Evolutionary conservation across 2,888 invertebrate species (phyloP).

Genomic region (Trissolcus japonicus): DNA sequence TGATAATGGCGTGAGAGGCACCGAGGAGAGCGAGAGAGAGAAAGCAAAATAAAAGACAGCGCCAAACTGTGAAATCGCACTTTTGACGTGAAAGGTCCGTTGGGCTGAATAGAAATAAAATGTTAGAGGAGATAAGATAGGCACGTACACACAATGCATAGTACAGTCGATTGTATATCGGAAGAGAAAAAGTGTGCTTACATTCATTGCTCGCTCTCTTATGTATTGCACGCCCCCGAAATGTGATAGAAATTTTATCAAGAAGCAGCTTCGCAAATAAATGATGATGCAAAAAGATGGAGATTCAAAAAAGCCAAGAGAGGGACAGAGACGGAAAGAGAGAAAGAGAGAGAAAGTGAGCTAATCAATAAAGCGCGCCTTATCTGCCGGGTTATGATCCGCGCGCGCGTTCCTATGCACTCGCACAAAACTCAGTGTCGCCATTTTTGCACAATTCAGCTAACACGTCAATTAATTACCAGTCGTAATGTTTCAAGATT

Average conservation of each 20-base stretch:
- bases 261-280: conserved; percentile 46
- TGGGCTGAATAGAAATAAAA: conserved; percentile 45
- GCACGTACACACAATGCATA: conserved; percentile 34
- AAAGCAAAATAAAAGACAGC: conserved; percentile 1
- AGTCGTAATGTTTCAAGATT: too few species aligned
- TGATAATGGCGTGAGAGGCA: conserved; percentile 32
- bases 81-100: conserved; percentile 51
- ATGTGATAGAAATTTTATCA: conserved; percentile 55
- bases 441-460: too few species aligned
- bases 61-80: conserved; percentile 42
- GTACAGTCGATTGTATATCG: conserved; percentile 1
- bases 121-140: conserved; percentile 50
- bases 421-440: too few species aligned
- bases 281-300: conserved; percentile 39
- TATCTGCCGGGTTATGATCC: conserved; percentile 1
- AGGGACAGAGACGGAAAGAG: background rate
- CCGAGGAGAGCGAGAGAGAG: background rate
- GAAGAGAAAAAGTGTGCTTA: conserved; percentile 37
- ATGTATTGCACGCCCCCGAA: conserved; percentile 44
- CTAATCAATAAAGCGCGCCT: background rate
- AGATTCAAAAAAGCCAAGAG: background rate
- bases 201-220: conserved; percentile 44
- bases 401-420: background rate
- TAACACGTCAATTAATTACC: too few species aligned
- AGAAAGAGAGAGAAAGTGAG: background rate